Evolutionary conservation across 2,797 vertebrate genomes (phyloP).

Genomic region (Brachyrhaphis roseni): DNA sequence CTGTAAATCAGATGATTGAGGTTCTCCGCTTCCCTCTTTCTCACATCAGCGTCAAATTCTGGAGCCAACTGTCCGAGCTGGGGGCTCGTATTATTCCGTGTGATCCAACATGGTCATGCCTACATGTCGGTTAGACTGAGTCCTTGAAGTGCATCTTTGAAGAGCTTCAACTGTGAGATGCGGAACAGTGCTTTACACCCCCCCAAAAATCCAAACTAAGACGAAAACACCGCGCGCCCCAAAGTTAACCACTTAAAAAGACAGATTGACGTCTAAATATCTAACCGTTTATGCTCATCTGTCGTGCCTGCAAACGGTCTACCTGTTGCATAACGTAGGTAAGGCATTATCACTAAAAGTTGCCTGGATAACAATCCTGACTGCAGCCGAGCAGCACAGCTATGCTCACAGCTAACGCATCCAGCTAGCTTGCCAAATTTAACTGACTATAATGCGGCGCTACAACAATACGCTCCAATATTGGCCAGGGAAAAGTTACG

Average conservation of each 20-base stretch:
- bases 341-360: slow-evolving; percentile 51
- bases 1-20: slow-evolving; percentile 41
- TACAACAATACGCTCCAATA: slow-evolving; percentile 24
- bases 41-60: slow-evolving; percentile 56
- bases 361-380: not conserved
- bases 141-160: slow-evolving; percentile 51
- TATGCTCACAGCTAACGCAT: slow-evolving; percentile 44
- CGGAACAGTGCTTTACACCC: slow-evolving; percentile 25
- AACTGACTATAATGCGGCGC: slow-evolving; percentile 41
- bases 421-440: slow-evolving; percentile 64
- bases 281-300: not conserved
- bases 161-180: slow-evolving; percentile 15
- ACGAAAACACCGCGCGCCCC: slow-evolving; percentile 27
- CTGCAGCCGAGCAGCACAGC: slow-evolving; percentile 10
- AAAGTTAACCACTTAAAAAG: slow-evolving; percentile 6
- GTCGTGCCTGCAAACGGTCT: slow-evolving; percentile 25
- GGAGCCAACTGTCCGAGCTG: slow-evolving; percentile 32
- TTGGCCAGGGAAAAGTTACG: slow-evolving; percentile 32
- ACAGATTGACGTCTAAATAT: slow-evolving; percentile 1
- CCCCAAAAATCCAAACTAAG: slow-evolving; percentile 16
- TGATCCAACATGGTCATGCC: slow-evolving; percentile 62
- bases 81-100: slow-evolving; percentile 52
- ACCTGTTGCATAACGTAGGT: slow-evolving; percentile 60
- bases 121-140: slow-evolving; percentile 36
- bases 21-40: slow-evolving; percentile 31